Base-by-base conservation (phyloP, 2,797 vertebrate species). In the Falco biarmicus region DNA sequence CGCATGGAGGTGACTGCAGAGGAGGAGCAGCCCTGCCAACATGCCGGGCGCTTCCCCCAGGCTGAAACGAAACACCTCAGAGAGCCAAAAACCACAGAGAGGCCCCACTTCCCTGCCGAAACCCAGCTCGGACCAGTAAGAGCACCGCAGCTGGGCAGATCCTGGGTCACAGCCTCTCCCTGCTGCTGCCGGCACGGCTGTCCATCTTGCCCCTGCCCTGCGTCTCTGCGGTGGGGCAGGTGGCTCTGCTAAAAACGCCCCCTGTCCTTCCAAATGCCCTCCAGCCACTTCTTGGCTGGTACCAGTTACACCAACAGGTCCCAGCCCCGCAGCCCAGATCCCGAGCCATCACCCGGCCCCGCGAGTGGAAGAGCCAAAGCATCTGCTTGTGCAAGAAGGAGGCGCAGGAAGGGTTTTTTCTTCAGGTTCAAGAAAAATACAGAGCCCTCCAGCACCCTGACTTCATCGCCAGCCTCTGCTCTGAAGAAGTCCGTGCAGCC, bases 11-110 rank as follows among this genome's bases (percentile, higher is more conserved):
- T 16, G 26, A 71, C 61, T 24, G 63, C 73, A 25, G 69, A 41
- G 64, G 39, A 57, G 60, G 11, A 73, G 15, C n/a, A 41, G 78
- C 81, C 7, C 57, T 45, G 59, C 57, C 57, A 75, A 28, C 60
- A 12, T 3, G 11, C 41, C 6, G 2, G 75, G 54, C 24, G 5
- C 74, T 89, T 86, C 59, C 84, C 84, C 84, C 22, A 10, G 60
- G 21, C 56, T 39, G n/a, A 37, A 89, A 51, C 3, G 13, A 65
- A 89, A 76, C 74, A 76, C 54, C 70, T 88, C 29, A 2, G 74
- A 56, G 81, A 75, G 81, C 81, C 86, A 89, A 59, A 86, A 89
- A 74, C 90, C 89, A 89, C 85, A 68, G 86, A 39, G 93, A 54
- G 71, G 86, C 81, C 89, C 85, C 7, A 0, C 20, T 74, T 68